Conservation (phyloP, 2,797 vertebrate species). For the Takifugu ocellatus region DNA sequence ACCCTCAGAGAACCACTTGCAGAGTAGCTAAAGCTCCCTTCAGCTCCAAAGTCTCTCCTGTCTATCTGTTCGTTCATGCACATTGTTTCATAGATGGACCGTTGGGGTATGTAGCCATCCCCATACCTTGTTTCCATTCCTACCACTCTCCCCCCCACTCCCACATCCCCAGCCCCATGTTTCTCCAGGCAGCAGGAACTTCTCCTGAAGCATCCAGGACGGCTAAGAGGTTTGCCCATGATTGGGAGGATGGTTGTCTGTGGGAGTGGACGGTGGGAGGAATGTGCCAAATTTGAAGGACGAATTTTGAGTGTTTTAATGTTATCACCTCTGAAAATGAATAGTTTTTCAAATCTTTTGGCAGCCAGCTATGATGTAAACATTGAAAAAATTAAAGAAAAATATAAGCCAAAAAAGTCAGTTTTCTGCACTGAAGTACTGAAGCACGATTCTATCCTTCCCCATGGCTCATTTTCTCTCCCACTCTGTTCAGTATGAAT, state of each 20-base stretch:
- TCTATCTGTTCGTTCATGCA: conserved; percentile 95
- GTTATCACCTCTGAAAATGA: conserved; percentile 32
- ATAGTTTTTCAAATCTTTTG: neutral
- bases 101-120: conserved; percentile 93
- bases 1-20: conserved; percentile 88
- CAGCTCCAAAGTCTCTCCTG: conserved; percentile 79
- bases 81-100: conserved; percentile 97
- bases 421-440: no score
- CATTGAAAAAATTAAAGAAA: no score
- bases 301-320: conserved; percentile 63
- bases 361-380: no score
- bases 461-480: conserved; percentile 27
- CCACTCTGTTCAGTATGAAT: conserved; percentile 21
- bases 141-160: conserved; percentile 70
- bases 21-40: conserved; percentile 84
- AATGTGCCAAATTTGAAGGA: conserved; percentile 56
- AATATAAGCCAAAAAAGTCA: no score
- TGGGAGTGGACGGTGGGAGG: conserved; percentile 60
- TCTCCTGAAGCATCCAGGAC: conserved; percentile 94
- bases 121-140: conserved; percentile 90
- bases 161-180: conserved; percentile 85
- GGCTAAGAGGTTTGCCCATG: conserved; percentile 98
- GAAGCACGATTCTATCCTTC: no score
- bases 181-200: conserved; percentile 94
- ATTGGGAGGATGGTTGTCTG: conserved; percentile 52